These are phyloP conservation scores for Sitophilus oryzae DNA, from an alignment of 1,140 invertebrate species.

Conservation along the genomic window DNA sequence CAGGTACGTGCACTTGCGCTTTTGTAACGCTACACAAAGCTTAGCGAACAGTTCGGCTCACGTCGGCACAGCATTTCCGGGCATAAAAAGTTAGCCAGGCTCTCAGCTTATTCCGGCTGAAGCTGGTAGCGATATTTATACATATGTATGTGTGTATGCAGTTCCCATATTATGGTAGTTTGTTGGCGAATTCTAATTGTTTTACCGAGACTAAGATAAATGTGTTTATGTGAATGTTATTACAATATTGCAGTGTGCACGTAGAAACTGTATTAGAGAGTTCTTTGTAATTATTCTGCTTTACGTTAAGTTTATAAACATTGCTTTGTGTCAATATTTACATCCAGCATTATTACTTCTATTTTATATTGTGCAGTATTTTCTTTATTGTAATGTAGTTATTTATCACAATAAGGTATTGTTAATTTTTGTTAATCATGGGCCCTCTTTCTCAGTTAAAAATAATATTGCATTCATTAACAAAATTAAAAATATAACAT, in stretches of 20 bases:
- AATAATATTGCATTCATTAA: too few species aligned
- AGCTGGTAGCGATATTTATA: not conserved
- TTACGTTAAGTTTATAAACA: too few species aligned
- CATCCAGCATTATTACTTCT: too few species aligned
- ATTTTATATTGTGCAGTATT: too few species aligned
- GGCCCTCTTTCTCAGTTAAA: too few species aligned
- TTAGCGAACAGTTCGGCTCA: not conserved
- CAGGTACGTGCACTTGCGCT: slow-evolving; percentile 13
- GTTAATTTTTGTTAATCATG: too few species aligned
- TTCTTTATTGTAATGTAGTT: too few species aligned
- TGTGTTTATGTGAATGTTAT: too few species aligned
- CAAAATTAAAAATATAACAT: too few species aligned
- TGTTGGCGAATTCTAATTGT: not conserved
- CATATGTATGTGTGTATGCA: not conserved
- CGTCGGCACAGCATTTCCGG: not conserved
- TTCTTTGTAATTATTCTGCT: not conserved
- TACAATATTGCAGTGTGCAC: not conserved
- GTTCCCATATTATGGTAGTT: not conserved
- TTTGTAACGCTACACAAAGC: slow-evolving; percentile 12
- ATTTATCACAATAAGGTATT: too few species aligned
- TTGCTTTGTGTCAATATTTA: too few species aligned
- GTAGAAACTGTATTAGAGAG: not conserved
- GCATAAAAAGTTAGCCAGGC: not conserved
- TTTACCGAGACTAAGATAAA: not conserved
- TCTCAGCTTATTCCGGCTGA: not conserved